Evolutionary conservation across 2,797 vertebrate genomes (phyloP).

Genomic region (Limosa lapponica): DNA sequence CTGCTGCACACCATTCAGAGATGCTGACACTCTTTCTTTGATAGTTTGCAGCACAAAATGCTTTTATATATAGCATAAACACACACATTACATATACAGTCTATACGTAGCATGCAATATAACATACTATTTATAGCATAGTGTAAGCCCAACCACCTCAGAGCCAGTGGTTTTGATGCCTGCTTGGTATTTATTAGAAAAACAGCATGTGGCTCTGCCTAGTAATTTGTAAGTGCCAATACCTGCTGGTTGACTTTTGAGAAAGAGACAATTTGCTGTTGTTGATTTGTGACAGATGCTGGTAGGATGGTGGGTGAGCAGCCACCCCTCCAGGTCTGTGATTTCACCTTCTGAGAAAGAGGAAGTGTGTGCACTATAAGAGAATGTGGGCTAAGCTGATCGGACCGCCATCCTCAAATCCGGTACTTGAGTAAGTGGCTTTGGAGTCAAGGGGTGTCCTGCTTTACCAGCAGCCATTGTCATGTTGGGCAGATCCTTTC

Average conservation of each 20-base stretch:
- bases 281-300: neutral
- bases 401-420: neutral
- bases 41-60: neutral
- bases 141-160: neutral
- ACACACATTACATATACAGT: neutral
- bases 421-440: neutral
- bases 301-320: neutral
- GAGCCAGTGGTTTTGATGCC: neutral
- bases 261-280: neutral
- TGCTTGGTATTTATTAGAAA: neutral
- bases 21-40: neutral
- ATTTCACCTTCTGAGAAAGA: neutral
- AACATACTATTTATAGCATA: neutral
- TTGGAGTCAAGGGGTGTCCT: neutral
- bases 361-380: neutral
- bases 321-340: neutral
- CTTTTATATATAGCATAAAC: neutral
- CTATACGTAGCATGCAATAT: neutral
- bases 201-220: neutral
- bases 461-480: neutral
- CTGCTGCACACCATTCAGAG: neutral
- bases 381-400: neutral
- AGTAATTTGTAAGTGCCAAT: neutral
- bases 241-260: neutral
- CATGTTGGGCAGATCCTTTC: neutral